Evolutionary conservation across 2,797 vertebrate species (phyloP).

Genomic region (Prionace glauca): DNA sequence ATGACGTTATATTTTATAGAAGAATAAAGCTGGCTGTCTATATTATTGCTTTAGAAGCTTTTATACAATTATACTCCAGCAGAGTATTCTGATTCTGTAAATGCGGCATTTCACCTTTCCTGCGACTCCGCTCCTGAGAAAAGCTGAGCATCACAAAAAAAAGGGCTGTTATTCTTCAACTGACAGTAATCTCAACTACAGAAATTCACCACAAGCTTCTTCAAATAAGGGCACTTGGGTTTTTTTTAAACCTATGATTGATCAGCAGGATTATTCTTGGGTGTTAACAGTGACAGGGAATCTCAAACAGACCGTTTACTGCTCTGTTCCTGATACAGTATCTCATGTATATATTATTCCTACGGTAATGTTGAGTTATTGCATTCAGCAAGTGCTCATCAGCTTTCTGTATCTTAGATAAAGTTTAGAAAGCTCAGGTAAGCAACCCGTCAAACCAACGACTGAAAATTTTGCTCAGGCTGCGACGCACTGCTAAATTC

Average conservation of each 20-base stretch:
- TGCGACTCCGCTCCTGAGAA: background rate
- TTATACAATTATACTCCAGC: background rate
- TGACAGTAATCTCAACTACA: background rate
- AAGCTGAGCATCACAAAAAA: constrained; percentile 14
- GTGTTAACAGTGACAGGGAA: background rate
- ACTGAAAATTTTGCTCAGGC: background rate
- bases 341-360: background rate
- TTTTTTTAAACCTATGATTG: background rate
- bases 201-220: background rate
- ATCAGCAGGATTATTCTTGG: background rate
- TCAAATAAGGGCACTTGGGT: background rate
- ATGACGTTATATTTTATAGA: constrained; percentile 14
- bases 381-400: background rate
- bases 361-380: background rate
- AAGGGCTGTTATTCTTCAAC: background rate
- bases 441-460: background rate
- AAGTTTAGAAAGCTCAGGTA: background rate
- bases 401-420: background rate
- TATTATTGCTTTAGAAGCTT: constrained; percentile 3
- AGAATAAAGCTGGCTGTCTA: constrained; percentile 1
- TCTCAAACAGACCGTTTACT: background rate
- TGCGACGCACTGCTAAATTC: background rate
- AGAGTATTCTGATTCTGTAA: background rate
- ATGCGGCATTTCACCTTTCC: background rate
- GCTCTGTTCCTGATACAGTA: background rate